Conservation (phyloP, 92 coral and sea anemone genomes). For the Porites divaricata region DNA sequence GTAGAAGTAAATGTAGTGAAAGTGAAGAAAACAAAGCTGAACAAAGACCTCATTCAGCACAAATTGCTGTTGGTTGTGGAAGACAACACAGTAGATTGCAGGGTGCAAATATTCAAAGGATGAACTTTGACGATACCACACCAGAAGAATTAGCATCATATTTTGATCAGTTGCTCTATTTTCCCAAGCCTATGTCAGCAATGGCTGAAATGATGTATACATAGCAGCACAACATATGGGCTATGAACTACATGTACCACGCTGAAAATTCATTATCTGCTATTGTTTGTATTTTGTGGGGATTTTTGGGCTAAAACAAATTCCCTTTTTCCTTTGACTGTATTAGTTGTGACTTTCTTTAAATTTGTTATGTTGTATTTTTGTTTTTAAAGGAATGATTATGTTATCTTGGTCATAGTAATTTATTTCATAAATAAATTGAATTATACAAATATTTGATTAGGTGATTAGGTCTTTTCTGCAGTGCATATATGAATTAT, state of each 20-base stretch:
- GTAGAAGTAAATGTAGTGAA: neutral
- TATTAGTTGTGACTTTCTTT: too few species aligned
- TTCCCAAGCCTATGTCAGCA: slow-evolving; percentile 99
- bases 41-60: slow-evolving; percentile 13
- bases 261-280: neutral
- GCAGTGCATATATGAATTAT: too few species aligned
- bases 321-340: too few species aligned
- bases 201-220: slow-evolving; percentile 99
- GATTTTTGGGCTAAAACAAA: too few species aligned
- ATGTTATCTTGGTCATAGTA: too few species aligned
- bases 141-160: slow-evolving; percentile 98
- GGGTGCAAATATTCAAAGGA: slow-evolving; percentile 59
- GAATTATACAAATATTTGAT: too few species aligned
- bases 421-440: too few species aligned
- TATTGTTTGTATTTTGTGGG: too few species aligned
- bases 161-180: slow-evolving; percentile 92
- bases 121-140: slow-evolving; percentile 95
- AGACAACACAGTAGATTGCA: slow-evolving; percentile 86
- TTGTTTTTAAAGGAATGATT: too few species aligned
- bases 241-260: neutral
- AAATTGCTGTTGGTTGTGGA: slow-evolving; percentile 75
- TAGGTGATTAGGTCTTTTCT: too few species aligned
- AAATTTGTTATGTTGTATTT: too few species aligned
- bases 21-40: slow-evolving; percentile 1
- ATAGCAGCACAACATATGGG: slow-evolving; percentile 12